Percentiles rank a stretch among this genome's conserved stretches.
phyloP scores from a whole-genome alignment of 2,888 invertebrate genomes.

The Hybos culiciformis region DNA sequence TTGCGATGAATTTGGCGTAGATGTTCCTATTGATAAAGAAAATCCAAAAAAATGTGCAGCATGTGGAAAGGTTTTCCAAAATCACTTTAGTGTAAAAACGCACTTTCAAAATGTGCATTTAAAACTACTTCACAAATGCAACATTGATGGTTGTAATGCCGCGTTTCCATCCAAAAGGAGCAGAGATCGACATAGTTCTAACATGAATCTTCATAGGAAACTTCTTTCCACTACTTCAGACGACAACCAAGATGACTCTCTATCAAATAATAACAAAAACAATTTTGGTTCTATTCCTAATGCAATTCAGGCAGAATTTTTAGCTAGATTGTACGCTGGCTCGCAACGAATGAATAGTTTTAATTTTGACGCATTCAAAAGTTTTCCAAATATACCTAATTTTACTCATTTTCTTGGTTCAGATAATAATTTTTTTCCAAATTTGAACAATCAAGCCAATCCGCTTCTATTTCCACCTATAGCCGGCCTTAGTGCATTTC shows the following conservation, averaged over 20 bases:
- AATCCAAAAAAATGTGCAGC: slow-evolving; percentile 83
- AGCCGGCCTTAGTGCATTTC: slow-evolving; percentile 42
- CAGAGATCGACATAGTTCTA: slow-evolving; percentile 84
- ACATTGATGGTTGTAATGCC: slow-evolving; percentile 87
- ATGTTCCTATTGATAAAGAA: slow-evolving; percentile 82
- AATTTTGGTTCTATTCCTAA: slow-evolving; percentile 41
- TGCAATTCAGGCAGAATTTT: slow-evolving; percentile 62
- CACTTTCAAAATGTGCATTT: slow-evolving; percentile 94
- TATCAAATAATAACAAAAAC: slow-evolving; percentile 34
- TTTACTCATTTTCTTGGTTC: slow-evolving; percentile 12
- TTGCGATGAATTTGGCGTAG: slow-evolving; percentile 49
- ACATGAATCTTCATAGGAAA: slow-evolving; percentile 81
- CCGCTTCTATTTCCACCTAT: slow-evolving; percentile 46
- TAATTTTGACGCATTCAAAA: slow-evolving; percentile 51
- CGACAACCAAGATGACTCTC: slow-evolving; percentile 37
- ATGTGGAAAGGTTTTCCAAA: slow-evolving; percentile 87
- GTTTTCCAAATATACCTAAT: slow-evolving; percentile 17
- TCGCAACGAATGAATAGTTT: slow-evolving; percentile 45
- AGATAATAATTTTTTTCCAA: slow-evolving; percentile 17
- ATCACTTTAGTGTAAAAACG: slow-evolving; percentile 82
- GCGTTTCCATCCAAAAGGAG: slow-evolving; percentile 87
- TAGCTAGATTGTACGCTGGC: slow-evolving; percentile 64
- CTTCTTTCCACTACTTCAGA: slow-evolving; percentile 57
- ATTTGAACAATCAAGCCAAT: slow-evolving; percentile 39
- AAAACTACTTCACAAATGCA: slow-evolving; percentile 90